Evolutionary conservation across 2,797 vertebrate genomes (phyloP).

Genomic region (Oreochromis mossambicus): DNA sequence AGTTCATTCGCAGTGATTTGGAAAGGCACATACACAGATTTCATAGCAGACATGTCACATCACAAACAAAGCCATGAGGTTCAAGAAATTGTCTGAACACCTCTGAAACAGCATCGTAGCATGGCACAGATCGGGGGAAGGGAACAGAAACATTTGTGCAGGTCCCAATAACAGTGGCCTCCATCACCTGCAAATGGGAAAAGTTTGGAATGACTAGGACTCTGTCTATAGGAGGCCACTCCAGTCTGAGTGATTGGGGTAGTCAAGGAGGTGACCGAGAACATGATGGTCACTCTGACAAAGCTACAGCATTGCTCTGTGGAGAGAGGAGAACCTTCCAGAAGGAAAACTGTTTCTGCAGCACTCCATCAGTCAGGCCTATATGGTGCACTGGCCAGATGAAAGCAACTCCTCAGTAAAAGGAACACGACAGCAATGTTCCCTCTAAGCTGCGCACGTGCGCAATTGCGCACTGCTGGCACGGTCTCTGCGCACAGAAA

Average conservation of each 20-base stretch:
- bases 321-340: neutral
- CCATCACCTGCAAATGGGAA: neutral
- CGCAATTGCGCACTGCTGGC: too few species aligned
- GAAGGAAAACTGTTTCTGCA: neutral
- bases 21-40: neutral
- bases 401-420: neutral
- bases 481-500: too few species aligned
- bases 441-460: too few species aligned
- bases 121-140: neutral
- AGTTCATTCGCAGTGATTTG: neutral
- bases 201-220: neutral
- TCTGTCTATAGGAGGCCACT: rapidly evolving
- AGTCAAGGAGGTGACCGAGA: neutral
- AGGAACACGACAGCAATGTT: neutral
- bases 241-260: too few species aligned
- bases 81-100: neutral
- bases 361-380: neutral
- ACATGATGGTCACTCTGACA: neutral
- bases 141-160: neutral
- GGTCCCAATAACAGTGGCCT: rapidly evolving
- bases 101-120: neutral
- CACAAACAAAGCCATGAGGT: neutral
- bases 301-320: neutral
- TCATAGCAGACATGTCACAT: neutral
- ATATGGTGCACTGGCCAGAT: neutral